Evolutionary conservation across 1,140 invertebrate genomes (phyloP).

Genomic region (Planococcus citri): DNA sequence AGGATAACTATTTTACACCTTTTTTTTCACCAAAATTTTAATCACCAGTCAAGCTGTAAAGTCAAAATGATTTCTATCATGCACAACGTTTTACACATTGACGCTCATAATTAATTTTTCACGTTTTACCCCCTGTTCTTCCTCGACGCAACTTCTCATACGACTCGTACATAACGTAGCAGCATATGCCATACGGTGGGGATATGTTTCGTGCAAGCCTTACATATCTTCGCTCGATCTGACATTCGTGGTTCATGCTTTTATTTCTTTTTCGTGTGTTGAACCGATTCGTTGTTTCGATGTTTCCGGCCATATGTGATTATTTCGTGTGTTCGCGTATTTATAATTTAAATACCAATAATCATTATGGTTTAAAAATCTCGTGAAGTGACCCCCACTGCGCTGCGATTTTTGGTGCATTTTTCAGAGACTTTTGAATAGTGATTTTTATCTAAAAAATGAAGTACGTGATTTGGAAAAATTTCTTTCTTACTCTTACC

Average conservation of each 20-base stretch:
- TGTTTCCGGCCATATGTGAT: background rate
- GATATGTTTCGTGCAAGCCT: background rate
- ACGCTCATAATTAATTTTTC: background rate
- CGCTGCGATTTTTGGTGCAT: too few species aligned
- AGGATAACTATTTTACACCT: too few species aligned
- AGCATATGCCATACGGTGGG: too few species aligned
- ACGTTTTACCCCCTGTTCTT: background rate
- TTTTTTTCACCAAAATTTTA: too few species aligned
- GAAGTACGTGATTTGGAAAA: too few species aligned
- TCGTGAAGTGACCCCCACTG: background rate
- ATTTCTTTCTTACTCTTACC: too few species aligned
- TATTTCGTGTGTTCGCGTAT: background rate
- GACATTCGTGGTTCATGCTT: background rate
- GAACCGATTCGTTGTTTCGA: background rate
- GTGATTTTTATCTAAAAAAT: too few species aligned
- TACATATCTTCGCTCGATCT: background rate
- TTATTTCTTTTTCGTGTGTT: background rate
- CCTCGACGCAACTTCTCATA: background rate
- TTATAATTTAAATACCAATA: background rate
- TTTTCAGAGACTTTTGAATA: too few species aligned
- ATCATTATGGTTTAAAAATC: background rate
- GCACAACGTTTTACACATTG: too few species aligned
- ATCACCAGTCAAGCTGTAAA: too few species aligned
- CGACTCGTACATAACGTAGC: background rate
- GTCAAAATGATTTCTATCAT: too few species aligned